Evolutionary conservation across 2,797 vertebrate species (phyloP), one percentile per base, ranked within the genome.

Genomic region (Potorous gilbertii): DNA sequence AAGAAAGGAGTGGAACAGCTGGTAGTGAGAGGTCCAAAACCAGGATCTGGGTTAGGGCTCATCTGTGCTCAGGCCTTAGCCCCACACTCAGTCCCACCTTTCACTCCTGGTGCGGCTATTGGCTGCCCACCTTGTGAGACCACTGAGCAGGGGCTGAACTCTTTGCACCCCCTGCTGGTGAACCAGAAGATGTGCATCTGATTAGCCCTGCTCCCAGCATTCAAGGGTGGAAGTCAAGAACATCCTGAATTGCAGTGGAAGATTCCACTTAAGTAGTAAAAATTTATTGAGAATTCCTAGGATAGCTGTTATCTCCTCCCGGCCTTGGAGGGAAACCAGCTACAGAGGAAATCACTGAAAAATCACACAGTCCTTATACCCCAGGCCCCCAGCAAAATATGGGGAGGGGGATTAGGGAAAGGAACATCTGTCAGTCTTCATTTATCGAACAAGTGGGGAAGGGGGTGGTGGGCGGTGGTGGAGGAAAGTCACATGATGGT

Each of bases 271-370:
- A 34, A 96, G 96, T 97, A 98, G 97, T 98, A 98, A 98, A 98
- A 97, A 95, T 98, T 98, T 98, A 98, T 98, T 98, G 97, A 97
- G 92, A 97, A 96, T 97, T 97, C 94, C 95, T 92, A 93, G 97
- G 95, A 92, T 94, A 96, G 90, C 94, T 87, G 74, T 94, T 92
- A 46, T 95, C 4, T 59, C 94, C 96, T 95, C 94, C 95, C 54
- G 59, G 91, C 5, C 31, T 62, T 5, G 54, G 93, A 96, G 95
- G 92, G 93, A 92, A 57, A 93, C 40, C 92, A 93, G 90, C 94
- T 28, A 56, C 28, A 34, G 87, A 95, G 94, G 96, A 96, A 96
- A 95, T 97, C 93, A 96, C 94, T 90, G 81, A 94, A 95, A 97
- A 97, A 96, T 97, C 94, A 96, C 93, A 94, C 92, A 90, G 95